Conservation (phyloP, 1,140 invertebrate genomes). For the Oryzaephilus surinamensis region DNA sequence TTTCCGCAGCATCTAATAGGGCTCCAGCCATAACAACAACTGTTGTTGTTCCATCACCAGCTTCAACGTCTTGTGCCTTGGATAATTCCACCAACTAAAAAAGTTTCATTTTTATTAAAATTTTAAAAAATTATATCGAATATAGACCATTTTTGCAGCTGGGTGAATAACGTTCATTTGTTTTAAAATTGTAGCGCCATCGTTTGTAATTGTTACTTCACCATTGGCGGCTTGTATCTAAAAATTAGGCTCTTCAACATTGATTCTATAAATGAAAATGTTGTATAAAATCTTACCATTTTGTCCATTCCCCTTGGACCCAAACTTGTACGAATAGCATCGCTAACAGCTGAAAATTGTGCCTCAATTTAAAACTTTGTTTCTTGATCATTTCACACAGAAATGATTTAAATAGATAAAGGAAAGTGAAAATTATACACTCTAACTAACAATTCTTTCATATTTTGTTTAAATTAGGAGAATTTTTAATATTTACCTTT, state of each 20-base stretch:
- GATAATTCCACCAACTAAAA: constrained; percentile 90
- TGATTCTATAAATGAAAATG: background rate
- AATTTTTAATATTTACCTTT: constrained; percentile 64
- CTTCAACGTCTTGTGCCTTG: constrained; percentile 97
- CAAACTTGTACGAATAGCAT: constrained; percentile 97
- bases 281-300: constrained; percentile 62
- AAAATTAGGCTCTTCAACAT: constrained; percentile 19
- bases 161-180: constrained; percentile 99
- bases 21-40: constrained; percentile 95
- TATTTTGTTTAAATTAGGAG: background rate
- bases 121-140: background rate
- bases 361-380: background rate
- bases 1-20: constrained; percentile 87
- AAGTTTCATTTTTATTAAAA: background rate
- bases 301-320: constrained; percentile 99
- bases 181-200: constrained; percentile 98
- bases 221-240: constrained; percentile 93
- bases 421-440: constrained; percentile 1
- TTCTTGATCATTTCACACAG: background rate
- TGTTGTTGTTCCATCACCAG: constrained; percentile 97
- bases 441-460: background rate
- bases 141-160: constrained; percentile 93
- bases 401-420: constrained; percentile 3
- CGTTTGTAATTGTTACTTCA: constrained; percentile 99
- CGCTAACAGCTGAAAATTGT: constrained; percentile 77